phyloP scores from a whole-genome alignment of 2,888 invertebrate genomes.

The Drosophila basisetae region DNA sequence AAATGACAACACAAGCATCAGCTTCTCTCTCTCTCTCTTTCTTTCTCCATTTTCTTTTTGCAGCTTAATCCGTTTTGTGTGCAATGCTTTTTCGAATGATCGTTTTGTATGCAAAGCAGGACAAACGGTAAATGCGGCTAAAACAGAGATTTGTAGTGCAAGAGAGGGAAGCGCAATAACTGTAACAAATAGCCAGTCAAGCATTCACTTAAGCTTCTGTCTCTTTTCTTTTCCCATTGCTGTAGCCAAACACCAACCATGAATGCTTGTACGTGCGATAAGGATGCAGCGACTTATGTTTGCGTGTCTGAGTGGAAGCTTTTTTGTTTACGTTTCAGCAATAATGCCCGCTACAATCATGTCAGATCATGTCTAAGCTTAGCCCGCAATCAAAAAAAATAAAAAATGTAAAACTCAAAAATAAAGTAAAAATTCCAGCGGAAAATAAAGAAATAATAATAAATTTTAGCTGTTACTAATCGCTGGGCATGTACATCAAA shows the following conservation, averaged over 20 bases:
- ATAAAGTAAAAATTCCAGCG: slow-evolving; percentile 57
- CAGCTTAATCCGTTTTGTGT: not conserved
- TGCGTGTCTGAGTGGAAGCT: slow-evolving; percentile 23
- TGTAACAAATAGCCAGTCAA: not conserved
- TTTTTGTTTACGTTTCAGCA: slow-evolving; percentile 25
- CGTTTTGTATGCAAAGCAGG: not conserved
- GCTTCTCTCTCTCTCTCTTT: not conserved
- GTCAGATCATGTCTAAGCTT: slow-evolving; percentile 36
- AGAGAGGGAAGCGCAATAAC: not conserved
- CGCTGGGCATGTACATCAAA: slow-evolving; percentile 47
- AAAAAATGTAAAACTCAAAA: slow-evolving; percentile 2
- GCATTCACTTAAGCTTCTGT: not conserved
- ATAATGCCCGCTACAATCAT: slow-evolving; percentile 22
- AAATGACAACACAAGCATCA: not conserved
- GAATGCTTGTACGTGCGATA: slow-evolving; percentile 2
- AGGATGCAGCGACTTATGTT: slow-evolving; percentile 2
- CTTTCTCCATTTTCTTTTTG: not conserved
- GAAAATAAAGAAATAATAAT: slow-evolving; percentile 37
- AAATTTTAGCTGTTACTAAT: slow-evolving; percentile 58
- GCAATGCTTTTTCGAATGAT: not conserved
- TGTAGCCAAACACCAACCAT: not conserved
- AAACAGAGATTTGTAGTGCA: not conserved
- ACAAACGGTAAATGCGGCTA: not conserved
- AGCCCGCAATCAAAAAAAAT: not conserved
- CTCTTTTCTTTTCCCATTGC: not conserved